These are phyloP conservation scores for Hemicrepidius hirtus DNA, from an alignment of 2,888 invertebrate genomes.

Conservation along the genomic window DNA sequence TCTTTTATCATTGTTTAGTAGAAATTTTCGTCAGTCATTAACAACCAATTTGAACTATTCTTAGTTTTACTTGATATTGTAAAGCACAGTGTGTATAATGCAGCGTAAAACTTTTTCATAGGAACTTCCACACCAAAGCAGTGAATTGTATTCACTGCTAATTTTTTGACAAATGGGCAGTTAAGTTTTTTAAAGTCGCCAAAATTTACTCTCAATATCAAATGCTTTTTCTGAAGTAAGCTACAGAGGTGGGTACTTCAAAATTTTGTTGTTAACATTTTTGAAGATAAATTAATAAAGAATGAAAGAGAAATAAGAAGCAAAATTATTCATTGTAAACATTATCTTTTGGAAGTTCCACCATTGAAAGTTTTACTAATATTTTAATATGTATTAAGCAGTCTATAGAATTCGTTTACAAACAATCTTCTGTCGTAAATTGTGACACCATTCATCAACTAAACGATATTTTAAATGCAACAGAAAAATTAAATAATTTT, in stretches of 20 bases:
- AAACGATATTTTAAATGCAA: neutral
- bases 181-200: too few relatives aligned
- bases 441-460: constrained; percentile 19
- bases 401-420: constrained; percentile 51
- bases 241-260: too few relatives aligned
- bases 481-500: neutral
- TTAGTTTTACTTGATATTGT: constrained; percentile 47
- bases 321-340: neutral
- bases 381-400: constrained; percentile 48
- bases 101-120: constrained; percentile 33
- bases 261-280: too few relatives aligned
- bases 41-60: constrained; percentile 47
- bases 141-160: neutral
- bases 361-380: constrained; percentile 21
- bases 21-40: constrained; percentile 42
- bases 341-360: constrained; percentile 31
- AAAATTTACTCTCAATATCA: too few relatives aligned
- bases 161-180: neutral
- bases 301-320: neutral
- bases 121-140: constrained; percentile 19
- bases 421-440: constrained; percentile 2
- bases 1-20: constrained; percentile 38
- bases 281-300: too few relatives aligned
- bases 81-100: constrained; percentile 49
- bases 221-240: too few relatives aligned